phyloP scores from a whole-genome alignment of 2,888 invertebrate species.

The Pteria penguin region DNA sequence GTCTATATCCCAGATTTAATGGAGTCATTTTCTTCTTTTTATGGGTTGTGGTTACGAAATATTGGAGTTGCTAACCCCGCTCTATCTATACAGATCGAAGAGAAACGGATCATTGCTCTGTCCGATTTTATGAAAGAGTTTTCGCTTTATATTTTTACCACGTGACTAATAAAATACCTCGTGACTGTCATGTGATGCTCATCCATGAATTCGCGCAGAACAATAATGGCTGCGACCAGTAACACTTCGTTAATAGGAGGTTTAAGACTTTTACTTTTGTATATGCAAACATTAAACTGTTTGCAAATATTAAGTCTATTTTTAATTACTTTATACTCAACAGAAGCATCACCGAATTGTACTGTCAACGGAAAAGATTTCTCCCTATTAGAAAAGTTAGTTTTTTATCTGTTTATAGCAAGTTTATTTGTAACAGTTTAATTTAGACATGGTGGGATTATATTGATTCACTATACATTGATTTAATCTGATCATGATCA shows the following conservation, averaged over 20 bases:
- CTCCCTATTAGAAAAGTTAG: slow-evolving; percentile 19
- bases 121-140: no score
- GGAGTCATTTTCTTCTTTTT: no score
- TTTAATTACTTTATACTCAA: no score
- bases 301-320: no score
- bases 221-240: neutral
- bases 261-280: neutral
- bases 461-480: neutral
- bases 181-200: slow-evolving; percentile 9
- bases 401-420: neutral
- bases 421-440: neutral
- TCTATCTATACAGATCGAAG: no score
- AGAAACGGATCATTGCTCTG: no score
- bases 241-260: neutral
- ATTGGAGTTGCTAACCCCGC: no score
- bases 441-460: neutral
- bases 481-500: neutral
- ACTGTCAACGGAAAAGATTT: slow-evolving; percentile 11
- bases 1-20: no score
- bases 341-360: neutral
- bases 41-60: no score
- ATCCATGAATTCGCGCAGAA: neutral
- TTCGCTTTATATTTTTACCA: no score
- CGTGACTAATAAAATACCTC: no score
- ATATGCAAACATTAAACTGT: neutral